Base-by-base conservation (phyloP, 2,113 vertebrate genomes). In the Neogobius melanostomus region DNA sequence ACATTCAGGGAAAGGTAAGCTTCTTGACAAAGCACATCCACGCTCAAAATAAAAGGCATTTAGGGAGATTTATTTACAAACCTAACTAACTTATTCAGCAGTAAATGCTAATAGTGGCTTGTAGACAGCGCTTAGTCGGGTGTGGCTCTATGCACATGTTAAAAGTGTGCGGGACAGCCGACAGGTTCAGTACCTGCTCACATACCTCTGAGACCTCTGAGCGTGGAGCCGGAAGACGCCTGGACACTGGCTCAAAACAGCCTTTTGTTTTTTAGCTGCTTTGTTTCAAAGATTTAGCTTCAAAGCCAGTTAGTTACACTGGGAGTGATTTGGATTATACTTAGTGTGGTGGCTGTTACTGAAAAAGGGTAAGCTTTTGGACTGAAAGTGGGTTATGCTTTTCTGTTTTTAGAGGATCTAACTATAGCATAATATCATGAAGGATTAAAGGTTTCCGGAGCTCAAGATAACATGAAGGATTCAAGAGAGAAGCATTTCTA, bases 1-100 rank as follows among this genome's bases (percentile, higher is more conserved):
- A 36, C 28, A 36, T 36, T 36, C 3, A 36, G 28, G 28, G 28
- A 36, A 36, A 36, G 28, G 28, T 66, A 47, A 53, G 69, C 63
- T 75, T 74, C 75, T 68, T 73, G 64, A 74, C 67, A 89, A 82
- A 82, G 82, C 74, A 67, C 51, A 14, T 61, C 17, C 5, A 21
- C 15, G 17, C 6, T 56, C 16, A 21, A 14, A 21, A 21, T 21
- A 21, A 21, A 1, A 21, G 21, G 21, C 21, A 50, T 15, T 7
- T 17, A 17, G n/a, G 5, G 3, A 36, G 28, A 0, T 17, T 16
- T 28, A 2, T 2, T 6, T 5, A 28, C n/a, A 3, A 17, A 17
- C 1, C 10, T 17, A n/a, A 17, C 52, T 53, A 17, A 3, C 12
- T 63, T 8, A 56, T n/a, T 70, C 11, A 10, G 10, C 15, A 43